These are phyloP conservation scores for Candoia aspera DNA, from an alignment of 2,113 vertebrate species.

Conservation along the genomic window DNA sequence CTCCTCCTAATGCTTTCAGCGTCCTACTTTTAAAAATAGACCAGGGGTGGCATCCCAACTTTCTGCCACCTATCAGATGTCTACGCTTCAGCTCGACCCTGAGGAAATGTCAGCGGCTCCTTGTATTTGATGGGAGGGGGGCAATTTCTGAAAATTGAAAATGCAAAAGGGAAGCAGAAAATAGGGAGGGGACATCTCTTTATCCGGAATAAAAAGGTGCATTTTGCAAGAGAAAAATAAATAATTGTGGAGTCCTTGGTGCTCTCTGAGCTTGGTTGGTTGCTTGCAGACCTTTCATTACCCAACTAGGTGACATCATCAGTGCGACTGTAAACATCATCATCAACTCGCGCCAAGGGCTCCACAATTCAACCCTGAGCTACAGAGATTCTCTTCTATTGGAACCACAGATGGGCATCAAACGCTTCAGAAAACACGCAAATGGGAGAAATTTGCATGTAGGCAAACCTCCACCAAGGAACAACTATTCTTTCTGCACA, in stretches of 20 bases:
- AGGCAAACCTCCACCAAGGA: too few species aligned
- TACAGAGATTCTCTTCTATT: too few species aligned
- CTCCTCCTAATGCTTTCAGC: too few species aligned
- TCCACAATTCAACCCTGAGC: too few species aligned
- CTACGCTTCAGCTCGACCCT: too few species aligned
- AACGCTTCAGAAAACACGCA: too few species aligned
- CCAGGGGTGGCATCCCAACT: background rate
- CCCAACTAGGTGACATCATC: background rate
- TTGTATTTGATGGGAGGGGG: background rate
- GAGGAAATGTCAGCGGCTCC: background rate
- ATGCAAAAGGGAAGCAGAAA: background rate
- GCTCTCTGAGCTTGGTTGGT: background rate
- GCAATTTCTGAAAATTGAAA: background rate
- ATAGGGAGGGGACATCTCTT: too few species aligned
- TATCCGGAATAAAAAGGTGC: background rate
- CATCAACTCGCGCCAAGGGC: background rate
- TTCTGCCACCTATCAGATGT: background rate
- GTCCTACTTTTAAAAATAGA: slow-evolving; percentile 2
- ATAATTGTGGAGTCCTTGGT: background rate
- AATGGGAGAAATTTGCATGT: too few species aligned
- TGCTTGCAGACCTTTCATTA: background rate
- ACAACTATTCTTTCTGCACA: too few species aligned
- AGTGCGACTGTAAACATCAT: background rate
- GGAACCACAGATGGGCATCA: too few species aligned
- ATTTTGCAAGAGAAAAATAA: background rate